phyloP scores from a whole-genome alignment of 1,140 invertebrate genomes.

The Leptopilina boulardi region DNA sequence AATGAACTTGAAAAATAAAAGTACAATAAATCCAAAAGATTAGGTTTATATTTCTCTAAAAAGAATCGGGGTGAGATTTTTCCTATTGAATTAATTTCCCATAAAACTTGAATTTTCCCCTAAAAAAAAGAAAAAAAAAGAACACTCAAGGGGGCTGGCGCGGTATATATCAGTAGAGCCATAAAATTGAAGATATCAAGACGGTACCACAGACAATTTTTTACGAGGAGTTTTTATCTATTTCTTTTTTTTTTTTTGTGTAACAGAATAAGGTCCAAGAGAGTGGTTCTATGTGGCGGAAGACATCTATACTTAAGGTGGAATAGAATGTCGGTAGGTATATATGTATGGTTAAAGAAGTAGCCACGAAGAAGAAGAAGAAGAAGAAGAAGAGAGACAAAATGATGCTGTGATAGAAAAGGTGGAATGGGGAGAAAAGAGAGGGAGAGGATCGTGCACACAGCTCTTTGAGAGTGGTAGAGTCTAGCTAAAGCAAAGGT shows the following conservation, averaged over 20 bases:
- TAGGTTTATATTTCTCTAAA: too few species aligned
- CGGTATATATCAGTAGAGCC: too few species aligned
- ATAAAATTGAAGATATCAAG: too few species aligned
- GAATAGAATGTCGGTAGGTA: conserved; percentile 58
- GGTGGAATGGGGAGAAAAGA: conserved; percentile 28
- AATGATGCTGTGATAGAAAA: conserved; percentile 35
- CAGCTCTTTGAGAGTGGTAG: neutral
- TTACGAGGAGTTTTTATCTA: neutral
- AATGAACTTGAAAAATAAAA: neutral
- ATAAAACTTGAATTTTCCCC: too few species aligned
- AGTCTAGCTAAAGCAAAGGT: conserved; percentile 64
- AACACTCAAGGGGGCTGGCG: neutral
- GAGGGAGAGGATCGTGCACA: conserved; percentile 50
- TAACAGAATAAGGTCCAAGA: neutral
- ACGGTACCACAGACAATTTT: neutral
- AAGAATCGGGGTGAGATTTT: too few species aligned
- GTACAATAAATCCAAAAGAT: neutral
- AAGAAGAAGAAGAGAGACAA: conserved; percentile 44
- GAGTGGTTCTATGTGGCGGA: conserved; percentile 1
- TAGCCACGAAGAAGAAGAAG: conserved; percentile 48
- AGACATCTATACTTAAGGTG: conserved; percentile 22
- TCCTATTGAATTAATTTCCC: too few species aligned
- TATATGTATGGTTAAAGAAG: conserved; percentile 50
- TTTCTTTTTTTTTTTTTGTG: neutral
- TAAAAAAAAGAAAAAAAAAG: too few species aligned